Base-by-base conservation (phyloP, 1,140 invertebrate genomes). In the Cylas formicarius region DNA sequence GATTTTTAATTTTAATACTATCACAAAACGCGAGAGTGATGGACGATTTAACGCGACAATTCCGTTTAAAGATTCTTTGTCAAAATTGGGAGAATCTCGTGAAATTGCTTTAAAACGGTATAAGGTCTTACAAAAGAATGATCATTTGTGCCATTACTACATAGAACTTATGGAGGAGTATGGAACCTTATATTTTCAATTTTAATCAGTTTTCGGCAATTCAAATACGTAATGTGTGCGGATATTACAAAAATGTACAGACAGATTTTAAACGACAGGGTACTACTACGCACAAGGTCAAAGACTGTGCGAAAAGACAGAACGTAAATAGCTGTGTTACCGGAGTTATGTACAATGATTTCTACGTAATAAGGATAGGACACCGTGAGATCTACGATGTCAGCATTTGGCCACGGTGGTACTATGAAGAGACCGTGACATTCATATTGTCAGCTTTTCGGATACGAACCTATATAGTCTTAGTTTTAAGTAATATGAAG, bases 111-210 rank as follows among this genome's bases (percentile, higher is more conserved):
- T 43, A 35, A 43, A 21, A 13, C 11, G 40, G 10, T 48, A 43
- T 16, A 23, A 18, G 2, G 14, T 5, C 9, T 22, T 46, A 10
- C n/a, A 6, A 17, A 28, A 17, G 21, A 43, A 48, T 43, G 10
- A 13, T 14, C 18, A 35, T 13, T 17, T 54, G 4, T 33, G 52
- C 36, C 9, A 27, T 20, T n/a, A 50, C 32, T 64, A 67, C 46
- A 10, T 9, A 9, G 31, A 40, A 20, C 57, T 63, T 26, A 52
- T 67, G 50, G 13, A 50, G 13, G 56, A 66, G 34, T 62, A 60
- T 28, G 9, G 53, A 17, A 2, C 39, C 2, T 35, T 58, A 35
- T 41, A 35, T 41, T 41, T 41, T 3, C 24, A 9, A 34, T 41
- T 13, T 10, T 41, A 10, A 14, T 41, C 9, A 10, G 26, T 3